Evolutionary conservation across 2,113 vertebrate genomes (phyloP), one percentile per base, ranked within the genome.

Genomic region (Peromyscus californicus): DNA sequence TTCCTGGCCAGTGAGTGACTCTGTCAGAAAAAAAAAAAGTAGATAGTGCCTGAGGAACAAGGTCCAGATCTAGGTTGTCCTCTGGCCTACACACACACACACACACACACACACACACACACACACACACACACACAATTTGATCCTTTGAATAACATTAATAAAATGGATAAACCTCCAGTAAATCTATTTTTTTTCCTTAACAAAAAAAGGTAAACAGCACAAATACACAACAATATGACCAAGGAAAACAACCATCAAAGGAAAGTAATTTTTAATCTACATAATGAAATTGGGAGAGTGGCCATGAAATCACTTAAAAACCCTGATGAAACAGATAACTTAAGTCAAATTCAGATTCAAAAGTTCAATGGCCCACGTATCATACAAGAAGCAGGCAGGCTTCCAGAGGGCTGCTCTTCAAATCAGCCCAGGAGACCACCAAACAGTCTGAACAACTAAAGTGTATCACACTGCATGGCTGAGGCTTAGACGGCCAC

Each of bases 131-230:
- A 61, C 82, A 59, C 59, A 39, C 33, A 59, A 59, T 42, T 21
- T 78, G 42, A 0, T 84, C 16, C 36, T 72, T 86, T 93, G 9
- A 95, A 96, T 83, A 92, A 51, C 12, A 91, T 51, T 54, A 94
- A 84, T 63, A 85, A 67, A 91, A 92, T 84, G 45, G 1, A 36
- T 1, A 90, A 91, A 88, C 4, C 1, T 54, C 19, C 74, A 57
- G 0, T 16, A 83, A 79, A 61, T 21, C 39, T 87, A 54, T 75
- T 54, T 89, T 83, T 83, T 86, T 65, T 31, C 48, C 54, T 36
- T 31, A 45, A 39, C n/a, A 93, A 82, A 79, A 3, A 54, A 48
- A 45, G 11, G 2, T 5, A 51, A 89, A 51, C 89, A 79, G 7
- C 17, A 85, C 31, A 93, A 76, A 76, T 45, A 91, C 0, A 90